phyloP scores from a whole-genome alignment of 2,113 vertebrate species.

The Dunckerocampus dactyliophorus region DNA sequence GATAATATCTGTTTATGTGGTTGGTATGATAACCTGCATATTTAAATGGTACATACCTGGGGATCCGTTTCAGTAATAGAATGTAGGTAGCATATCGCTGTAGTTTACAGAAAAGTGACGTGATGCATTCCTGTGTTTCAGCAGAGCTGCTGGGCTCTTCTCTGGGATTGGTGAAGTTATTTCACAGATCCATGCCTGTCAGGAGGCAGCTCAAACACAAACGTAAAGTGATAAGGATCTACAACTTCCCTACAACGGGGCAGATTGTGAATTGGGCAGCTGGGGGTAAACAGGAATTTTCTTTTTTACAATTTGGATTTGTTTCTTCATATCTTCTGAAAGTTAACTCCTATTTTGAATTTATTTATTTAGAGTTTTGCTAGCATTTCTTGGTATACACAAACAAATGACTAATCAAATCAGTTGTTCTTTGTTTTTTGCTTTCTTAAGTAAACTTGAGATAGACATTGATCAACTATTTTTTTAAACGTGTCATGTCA shows the following conservation, averaged over 20 bases:
- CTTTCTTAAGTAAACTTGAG: too few species aligned
- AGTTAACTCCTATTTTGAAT: neutral
- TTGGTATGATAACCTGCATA: neutral
- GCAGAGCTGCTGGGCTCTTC: conserved; percentile 43
- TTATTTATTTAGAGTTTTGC: neutral
- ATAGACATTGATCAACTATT: too few species aligned
- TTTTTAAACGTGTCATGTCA: too few species aligned
- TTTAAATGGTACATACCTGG: neutral
- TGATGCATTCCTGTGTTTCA: conserved; percentile 68
- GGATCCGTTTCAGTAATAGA: neutral
- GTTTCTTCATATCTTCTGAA: neutral
- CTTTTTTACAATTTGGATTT: conserved; percentile 1
- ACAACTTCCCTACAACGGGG: neutral
- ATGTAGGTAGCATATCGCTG: conserved; percentile 7
- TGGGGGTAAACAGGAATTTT: too few species aligned
- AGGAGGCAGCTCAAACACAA: conserved; percentile 47
- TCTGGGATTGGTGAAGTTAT: conserved; percentile 51
- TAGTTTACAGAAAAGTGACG: conserved; percentile 7
- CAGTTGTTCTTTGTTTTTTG: neutral
- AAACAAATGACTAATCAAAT: neutral
- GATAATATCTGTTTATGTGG: neutral
- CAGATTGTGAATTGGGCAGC: neutral
- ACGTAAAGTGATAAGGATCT: conserved; percentile 44
- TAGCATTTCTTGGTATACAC: neutral
- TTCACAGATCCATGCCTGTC: conserved; percentile 37